Evolutionary conservation across 2,797 vertebrate genomes (phyloP), one percentile per base, ranked within the genome.

Genomic region (Micromesistius poutassou): DNA sequence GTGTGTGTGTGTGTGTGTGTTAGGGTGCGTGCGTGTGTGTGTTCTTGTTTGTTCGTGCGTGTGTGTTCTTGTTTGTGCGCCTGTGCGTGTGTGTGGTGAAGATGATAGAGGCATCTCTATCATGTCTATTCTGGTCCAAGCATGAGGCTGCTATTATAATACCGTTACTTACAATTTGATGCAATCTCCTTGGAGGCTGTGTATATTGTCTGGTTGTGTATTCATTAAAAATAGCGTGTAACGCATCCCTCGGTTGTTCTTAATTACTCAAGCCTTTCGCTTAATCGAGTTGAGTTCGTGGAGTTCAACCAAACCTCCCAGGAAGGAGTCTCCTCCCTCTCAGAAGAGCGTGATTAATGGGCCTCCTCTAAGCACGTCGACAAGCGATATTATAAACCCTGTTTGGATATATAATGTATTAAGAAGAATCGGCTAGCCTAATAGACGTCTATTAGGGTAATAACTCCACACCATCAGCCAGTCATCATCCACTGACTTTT

Each of bases 1-100:
- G 68, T 30, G 68, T 30, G 68, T 68, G 28, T 68, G 62, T 68
- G 62, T 30, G 62, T 68, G 62, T 68, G 62, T 68, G 62, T 30
- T 6, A 12, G 62, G 14, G 62, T 68, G 62, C 12, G 62, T 68
- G 62, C 12, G 62, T 30, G 68, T 71, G 30, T 50, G 46, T 19
- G 46, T 50, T 14, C 19, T 28, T 71, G 70, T 71, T 28, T 71
- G 70, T 71, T 28, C 31, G 70, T 71, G 70, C 31, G 70, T 71
- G 70, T 71, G 70, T 71, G 70, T 71, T 3, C 14, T 5, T 71
- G 30, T 71, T 14, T 72, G 71, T 72, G 71, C 7, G n/a, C n/a
- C n/a, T n/a, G 71, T 33, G 71, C 1, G 30, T 71, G 70, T 31
- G 28, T 33, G 68, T 71, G 30, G 14, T 50, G 42, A 16, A 16